Percentiles rank a stretch among this genome's conserved stretches.
These are phyloP conservation scores for Apamea epomidion DNA, from an alignment of 2,888 invertebrate genomes.

Conservation along the genomic window DNA sequence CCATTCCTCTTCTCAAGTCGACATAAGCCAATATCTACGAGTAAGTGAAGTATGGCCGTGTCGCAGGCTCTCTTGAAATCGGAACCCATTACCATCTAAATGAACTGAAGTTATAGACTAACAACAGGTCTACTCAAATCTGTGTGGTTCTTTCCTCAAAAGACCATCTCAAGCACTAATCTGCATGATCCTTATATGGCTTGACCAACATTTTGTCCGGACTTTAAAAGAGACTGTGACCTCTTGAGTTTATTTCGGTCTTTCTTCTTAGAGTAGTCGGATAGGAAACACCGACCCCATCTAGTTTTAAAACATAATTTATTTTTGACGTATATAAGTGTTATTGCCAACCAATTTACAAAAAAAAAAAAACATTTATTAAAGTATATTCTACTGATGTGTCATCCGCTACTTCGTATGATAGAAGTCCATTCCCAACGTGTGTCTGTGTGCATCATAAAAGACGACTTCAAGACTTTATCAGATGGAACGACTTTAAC, in stretches of 20 bases:
- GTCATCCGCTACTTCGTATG: conserved; percentile 1
- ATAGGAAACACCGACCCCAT: not conserved
- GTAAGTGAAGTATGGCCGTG: not conserved
- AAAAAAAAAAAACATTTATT: no score
- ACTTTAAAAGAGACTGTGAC: not conserved
- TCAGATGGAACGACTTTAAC: not conserved
- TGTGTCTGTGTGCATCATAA: conserved; percentile 19
- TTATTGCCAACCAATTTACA: not conserved
- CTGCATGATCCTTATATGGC: no score
- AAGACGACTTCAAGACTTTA: not conserved
- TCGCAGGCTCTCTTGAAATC: not conserved
- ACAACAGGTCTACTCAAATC: not conserved
- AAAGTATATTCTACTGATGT: not conserved
- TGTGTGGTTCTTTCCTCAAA: not conserved
- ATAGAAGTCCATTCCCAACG: no score
- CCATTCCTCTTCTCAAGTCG: not conserved
- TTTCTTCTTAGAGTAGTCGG: not conserved
- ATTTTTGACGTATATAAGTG: not conserved
- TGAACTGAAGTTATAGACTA: not conserved
- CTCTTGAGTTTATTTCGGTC: not conserved
- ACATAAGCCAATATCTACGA: not conserved
- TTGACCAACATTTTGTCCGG: not conserved
- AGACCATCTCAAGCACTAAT: not conserved
- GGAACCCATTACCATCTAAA: not conserved
- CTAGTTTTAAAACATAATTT: not conserved